Conservation (phyloP, 2,113 vertebrate species). For the Peromyscus maniculatus region DNA sequence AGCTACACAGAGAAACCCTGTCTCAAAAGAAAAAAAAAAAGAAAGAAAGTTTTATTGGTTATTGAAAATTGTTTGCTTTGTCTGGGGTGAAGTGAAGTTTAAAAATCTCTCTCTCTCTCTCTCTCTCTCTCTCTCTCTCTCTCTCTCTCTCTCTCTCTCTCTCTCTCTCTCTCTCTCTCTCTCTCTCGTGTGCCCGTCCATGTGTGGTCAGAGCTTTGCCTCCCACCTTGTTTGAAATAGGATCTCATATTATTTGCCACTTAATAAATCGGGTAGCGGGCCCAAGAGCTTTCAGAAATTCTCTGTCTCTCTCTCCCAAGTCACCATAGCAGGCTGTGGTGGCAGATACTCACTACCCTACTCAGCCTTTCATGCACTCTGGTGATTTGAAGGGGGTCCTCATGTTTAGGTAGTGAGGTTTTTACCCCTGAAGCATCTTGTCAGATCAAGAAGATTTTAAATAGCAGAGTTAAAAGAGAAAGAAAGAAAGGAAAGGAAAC, state of each 20-base stretch:
- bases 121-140: no score
- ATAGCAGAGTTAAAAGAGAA: no score
- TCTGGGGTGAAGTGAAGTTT: background rate
- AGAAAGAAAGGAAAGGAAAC: background rate
- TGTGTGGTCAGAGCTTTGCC: background rate
- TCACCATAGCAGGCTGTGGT: background rate
- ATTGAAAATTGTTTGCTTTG: conserved; percentile 9
- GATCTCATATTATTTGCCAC: background rate
- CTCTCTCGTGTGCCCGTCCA: background rate
- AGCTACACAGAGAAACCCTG: no score
- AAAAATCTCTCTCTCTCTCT: no score
- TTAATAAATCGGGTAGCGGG: background rate
- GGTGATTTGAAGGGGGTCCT: background rate
- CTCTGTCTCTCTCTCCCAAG: background rate
- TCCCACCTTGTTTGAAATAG: background rate
- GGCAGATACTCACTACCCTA: background rate
- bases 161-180: no score
- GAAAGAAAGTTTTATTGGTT: background rate
- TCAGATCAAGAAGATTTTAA: background rate
- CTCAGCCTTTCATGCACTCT: background rate
- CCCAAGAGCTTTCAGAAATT: background rate
- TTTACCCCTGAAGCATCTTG: background rate
- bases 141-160: no score
- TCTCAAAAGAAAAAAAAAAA: no score
- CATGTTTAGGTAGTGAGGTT: background rate